Evolutionary conservation across 2,113 vertebrate species (phyloP).

Genomic region (Neopipo cinnamomea): DNA sequence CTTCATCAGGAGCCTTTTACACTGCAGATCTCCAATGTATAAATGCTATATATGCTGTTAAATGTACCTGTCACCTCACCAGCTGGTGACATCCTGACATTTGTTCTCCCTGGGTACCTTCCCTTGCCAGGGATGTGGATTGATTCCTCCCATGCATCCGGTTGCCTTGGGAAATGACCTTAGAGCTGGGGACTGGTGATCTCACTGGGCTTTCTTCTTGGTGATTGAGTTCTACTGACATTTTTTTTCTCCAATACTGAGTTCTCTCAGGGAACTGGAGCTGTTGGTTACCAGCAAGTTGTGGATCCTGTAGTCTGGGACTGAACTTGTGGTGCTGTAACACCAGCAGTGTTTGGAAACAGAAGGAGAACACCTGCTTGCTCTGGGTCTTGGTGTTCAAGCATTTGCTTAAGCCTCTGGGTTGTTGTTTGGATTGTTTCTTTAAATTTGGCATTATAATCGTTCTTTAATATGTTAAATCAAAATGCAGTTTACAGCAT

Average conservation of each 20-base stretch:
- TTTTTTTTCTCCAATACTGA: not conserved
- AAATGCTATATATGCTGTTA: not conserved
- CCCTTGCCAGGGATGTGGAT: not conserved
- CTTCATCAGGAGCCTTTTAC: conserved; percentile 3
- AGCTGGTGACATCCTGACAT: not conserved
- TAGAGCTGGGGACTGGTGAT: not conserved
- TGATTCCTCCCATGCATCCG: not conserved
- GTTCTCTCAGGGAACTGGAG: not conserved
- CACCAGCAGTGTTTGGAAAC: not conserved
- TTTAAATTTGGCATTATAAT: not conserved
- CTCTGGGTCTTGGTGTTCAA: not conserved
- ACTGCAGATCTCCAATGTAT: not conserved
- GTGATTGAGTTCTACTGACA: not conserved
- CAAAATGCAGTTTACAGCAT: not conserved
- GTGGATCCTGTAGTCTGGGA: not conserved
- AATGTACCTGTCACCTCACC: not conserved
- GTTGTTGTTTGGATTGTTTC: not conserved
- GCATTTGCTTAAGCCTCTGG: not conserved
- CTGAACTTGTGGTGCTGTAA: not conserved
- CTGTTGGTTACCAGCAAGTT: not conserved
- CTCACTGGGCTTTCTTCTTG: not conserved
- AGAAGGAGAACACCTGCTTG: not conserved
- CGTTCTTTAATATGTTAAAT: not conserved
- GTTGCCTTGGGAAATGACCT: not conserved
- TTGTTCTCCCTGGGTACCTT: not conserved